phyloP scores from a whole-genome alignment of 2,888 invertebrate genomes.

The Callosobruchus maculatus region DNA sequence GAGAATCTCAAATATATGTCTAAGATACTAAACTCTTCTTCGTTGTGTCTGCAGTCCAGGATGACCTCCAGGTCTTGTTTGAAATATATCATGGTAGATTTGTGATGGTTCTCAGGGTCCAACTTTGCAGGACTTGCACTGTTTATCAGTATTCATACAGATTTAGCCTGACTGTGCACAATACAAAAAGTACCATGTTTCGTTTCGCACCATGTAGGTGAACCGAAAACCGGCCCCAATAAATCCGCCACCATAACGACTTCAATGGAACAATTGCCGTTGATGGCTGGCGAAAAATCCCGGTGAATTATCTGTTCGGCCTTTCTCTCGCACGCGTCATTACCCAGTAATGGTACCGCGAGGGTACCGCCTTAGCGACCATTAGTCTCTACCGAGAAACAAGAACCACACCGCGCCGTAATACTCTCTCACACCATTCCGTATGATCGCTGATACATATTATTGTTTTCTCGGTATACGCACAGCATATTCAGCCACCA shows the following conservation, averaged over 20 bases:
- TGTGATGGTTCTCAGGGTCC: too few relatives aligned
- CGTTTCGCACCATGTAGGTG: not conserved
- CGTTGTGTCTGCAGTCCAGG: too few relatives aligned
- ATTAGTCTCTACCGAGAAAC: not conserved
- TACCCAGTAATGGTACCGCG: not conserved
- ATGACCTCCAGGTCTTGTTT: too few relatives aligned
- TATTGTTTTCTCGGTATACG: not conserved
- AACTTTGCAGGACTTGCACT: too few relatives aligned
- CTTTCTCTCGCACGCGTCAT: not conserved
- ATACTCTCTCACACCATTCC: not conserved
- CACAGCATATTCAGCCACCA: too few relatives aligned
- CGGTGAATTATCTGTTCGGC: not conserved
- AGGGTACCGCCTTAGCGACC: not conserved
- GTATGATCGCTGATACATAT: not conserved
- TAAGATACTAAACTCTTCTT: too few relatives aligned
- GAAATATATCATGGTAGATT: too few relatives aligned
- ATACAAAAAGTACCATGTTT: too few relatives aligned
- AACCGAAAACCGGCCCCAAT: not conserved
- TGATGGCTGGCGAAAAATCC: not conserved
- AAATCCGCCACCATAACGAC: not conserved
- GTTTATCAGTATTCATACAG: too few relatives aligned
- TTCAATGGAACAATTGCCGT: not conserved
- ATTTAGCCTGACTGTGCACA: too few relatives aligned
- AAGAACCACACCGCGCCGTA: not conserved
- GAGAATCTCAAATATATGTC: too few relatives aligned